These are phyloP conservation scores for Microtus richardsoni DNA, from an alignment of 2,113 vertebrate genomes.

Conservation along the genomic window DNA sequence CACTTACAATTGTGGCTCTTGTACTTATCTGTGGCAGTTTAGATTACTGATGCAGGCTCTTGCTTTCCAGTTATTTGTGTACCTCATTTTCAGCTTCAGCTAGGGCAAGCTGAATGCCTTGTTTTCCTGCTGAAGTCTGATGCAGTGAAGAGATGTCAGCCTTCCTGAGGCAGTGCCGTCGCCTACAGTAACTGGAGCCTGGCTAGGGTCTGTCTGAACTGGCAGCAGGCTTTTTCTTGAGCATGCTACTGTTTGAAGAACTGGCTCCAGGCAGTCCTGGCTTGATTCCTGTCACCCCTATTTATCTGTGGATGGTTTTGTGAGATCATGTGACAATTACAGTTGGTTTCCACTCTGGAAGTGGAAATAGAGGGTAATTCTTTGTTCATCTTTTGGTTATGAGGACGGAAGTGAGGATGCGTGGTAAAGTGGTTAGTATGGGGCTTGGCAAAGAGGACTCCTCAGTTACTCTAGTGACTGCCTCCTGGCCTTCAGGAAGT, in stretches of 20 bases:
- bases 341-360: conserved; percentile 42
- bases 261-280: background rate
- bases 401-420: background rate
- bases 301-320: background rate
- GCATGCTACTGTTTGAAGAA: background rate
- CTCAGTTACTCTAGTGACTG: background rate
- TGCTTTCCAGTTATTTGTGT: background rate
- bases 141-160: background rate
- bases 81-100: background rate
- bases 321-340: background rate
- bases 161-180: background rate
- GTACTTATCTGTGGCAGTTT: background rate
- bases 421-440: background rate
- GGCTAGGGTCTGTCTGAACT: background rate
- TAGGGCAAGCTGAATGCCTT: background rate
- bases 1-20: background rate
- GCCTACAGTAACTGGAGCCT: background rate
- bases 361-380: conserved; percentile 1
- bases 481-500: background rate
- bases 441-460: background rate
- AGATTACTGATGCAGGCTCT: background rate
- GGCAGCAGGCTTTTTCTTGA: background rate
- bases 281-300: background rate
- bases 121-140: background rate
- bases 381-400: background rate